A percentile compares a stretch with the other conserved stretches of the same genome.
Evolutionary conservation across 2,113 vertebrate species (phyloP).

Genomic region (Heloderma charlesbogerti): DNA sequence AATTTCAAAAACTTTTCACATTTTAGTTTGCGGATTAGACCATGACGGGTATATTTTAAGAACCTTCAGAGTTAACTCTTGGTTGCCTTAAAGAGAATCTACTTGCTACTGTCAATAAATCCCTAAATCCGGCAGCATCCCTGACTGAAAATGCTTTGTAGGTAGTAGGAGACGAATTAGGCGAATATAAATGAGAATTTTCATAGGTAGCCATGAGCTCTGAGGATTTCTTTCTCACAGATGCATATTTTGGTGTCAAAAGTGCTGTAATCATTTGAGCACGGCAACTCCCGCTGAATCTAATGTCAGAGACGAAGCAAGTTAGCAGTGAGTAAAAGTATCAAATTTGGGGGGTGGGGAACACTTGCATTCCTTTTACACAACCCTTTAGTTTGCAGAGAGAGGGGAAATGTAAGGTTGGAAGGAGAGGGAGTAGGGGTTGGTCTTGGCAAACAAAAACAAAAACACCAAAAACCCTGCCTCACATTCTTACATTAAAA

Average conservation of each 20-base stretch:
- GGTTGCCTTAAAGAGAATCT: background rate
- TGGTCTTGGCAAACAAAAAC: background rate
- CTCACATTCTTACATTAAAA: slow-evolving; percentile 52
- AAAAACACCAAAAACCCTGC: slow-evolving; percentile 23
- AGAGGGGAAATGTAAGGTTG: background rate
- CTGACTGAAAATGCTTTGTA: background rate
- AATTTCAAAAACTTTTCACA: background rate
- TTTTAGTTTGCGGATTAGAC: background rate
- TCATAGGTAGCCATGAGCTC: background rate
- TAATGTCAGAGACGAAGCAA: background rate
- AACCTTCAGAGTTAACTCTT: background rate
- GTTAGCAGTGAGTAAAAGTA: background rate
- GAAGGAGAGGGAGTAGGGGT: background rate
- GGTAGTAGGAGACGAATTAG: background rate
- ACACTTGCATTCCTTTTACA: background rate
- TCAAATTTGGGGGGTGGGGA: background rate
- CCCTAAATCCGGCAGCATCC: background rate
- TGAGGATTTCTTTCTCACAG: background rate
- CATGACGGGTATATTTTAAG: background rate
- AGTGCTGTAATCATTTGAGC: background rate
- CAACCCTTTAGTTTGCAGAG: background rate
- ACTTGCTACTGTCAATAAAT: background rate
- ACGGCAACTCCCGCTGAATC: background rate
- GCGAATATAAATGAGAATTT: slow-evolving; percentile 4
- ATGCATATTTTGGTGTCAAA: background rate